A percentile compares a stretch with the other conserved stretches of the same genome.
phyloP scores from a whole-genome alignment of 2,113 vertebrate species.

The Bambusicola thoracicus region DNA sequence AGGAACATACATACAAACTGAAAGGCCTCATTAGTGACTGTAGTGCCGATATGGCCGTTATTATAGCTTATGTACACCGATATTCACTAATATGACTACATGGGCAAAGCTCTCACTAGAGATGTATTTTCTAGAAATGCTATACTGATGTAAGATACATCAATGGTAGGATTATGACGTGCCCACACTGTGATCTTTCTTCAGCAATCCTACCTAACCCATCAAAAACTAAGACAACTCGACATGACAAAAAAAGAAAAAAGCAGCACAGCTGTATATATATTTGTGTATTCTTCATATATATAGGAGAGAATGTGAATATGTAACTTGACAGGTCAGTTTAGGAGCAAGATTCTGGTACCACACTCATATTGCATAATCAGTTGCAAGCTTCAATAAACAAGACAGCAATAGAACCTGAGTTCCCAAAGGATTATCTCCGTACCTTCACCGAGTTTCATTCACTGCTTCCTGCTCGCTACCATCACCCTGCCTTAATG shows the following conservation, averaged over 20 bases:
- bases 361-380: background rate
- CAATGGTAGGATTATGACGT: background rate
- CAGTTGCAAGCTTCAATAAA: background rate
- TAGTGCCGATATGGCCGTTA: background rate
- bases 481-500: background rate
- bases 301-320: background rate
- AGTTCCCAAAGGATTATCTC: background rate
- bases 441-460: background rate
- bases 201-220: background rate
- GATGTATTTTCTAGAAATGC: too few relatives aligned
- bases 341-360: background rate
- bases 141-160: too few relatives aligned
- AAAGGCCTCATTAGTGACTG: background rate
- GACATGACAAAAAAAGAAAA: background rate
- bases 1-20: background rate
- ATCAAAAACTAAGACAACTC: background rate
- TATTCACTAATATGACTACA: background rate
- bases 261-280: background rate
- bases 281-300: background rate
- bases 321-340: background rate
- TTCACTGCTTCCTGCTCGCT: background rate
- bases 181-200: background rate
- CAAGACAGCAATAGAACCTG: background rate
- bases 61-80: background rate
- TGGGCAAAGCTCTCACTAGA: background rate